Evolutionary conservation across 2,888 invertebrate genomes (phyloP).

Genomic region (Trichacis sp.): DNA sequence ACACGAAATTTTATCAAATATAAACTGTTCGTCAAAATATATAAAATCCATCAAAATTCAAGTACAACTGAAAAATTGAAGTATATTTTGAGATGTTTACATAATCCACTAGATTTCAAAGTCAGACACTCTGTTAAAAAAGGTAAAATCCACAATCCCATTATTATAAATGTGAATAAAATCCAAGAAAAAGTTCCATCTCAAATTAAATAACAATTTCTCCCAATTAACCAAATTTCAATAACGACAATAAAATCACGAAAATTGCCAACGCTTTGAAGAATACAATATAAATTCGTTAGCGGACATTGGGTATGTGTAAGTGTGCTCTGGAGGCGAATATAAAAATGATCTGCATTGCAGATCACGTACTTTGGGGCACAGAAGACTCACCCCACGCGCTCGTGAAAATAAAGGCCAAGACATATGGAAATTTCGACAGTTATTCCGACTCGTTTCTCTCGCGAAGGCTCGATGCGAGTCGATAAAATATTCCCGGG

Average conservation of each 20-base stretch:
- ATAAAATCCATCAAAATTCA: no score
- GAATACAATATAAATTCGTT: not conserved
- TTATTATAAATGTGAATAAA: no score
- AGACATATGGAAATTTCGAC: conserved; percentile 64
- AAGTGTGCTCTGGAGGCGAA: conserved; percentile 49
- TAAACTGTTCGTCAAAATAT: no score
- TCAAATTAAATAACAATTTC: no score
- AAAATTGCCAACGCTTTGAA: conserved; percentile 3
- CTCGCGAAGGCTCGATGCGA: conserved; percentile 52
- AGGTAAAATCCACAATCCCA: no score
- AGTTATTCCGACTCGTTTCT: conserved; percentile 67
- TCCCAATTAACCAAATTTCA: no score
- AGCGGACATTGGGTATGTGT: conserved; percentile 27
- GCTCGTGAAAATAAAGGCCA: conserved; percentile 58
- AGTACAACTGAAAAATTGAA: no score
- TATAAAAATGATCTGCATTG: conserved; percentile 62
- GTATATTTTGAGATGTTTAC: no score
- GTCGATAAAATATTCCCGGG: conserved; percentile 52
- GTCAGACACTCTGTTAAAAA: no score
- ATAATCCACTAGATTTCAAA: no score
- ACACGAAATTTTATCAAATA: no score
- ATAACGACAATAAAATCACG: not conserved
- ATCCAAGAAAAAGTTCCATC: no score
- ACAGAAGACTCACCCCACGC: conserved; percentile 47
- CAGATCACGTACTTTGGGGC: conserved; percentile 62